Conservation (phyloP, 1,140 invertebrate species). For the Cherax destructor region DNA sequence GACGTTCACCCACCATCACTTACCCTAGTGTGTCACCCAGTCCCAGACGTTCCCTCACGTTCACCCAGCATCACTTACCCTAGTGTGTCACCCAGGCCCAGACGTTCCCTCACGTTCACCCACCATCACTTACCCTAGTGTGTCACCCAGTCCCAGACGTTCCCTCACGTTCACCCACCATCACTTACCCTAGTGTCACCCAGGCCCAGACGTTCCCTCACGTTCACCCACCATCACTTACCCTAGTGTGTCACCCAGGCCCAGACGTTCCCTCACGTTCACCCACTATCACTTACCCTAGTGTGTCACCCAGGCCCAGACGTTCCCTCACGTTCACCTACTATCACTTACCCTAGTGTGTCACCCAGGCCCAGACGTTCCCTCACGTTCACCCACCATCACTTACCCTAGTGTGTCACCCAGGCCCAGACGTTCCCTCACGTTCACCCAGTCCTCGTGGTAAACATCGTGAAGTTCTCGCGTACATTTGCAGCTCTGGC, state of each 20-base stretch:
- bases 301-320: no score
- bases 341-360: no score
- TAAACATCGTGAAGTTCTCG: conserved; percentile 90
- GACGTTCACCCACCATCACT: no score
- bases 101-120: conserved; percentile 85
- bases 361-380: no score
- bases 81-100: no score
- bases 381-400: not conserved
- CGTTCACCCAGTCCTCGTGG: conserved; percentile 90
- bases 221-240: conserved; percentile 80
- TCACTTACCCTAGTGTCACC: not conserved
- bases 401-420: conserved; percentile 76
- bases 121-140: conserved; percentile 79
- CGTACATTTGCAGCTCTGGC: conserved; percentile 91
- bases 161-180: conserved; percentile 86
- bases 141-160: conserved; percentile 84
- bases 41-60: no score
- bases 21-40: no score
- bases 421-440: conserved; percentile 87
- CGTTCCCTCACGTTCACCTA: no score
- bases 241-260: no score
- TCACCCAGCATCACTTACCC: no score
- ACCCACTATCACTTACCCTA: no score
- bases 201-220: conserved; percentile 89
- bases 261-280: no score